A percentile compares a stretch with the other conserved stretches of the same genome.
Evolutionary conservation across 1,140 invertebrate genomes (phyloP).

Genomic region (Rhizoglyphus robini): DNA sequence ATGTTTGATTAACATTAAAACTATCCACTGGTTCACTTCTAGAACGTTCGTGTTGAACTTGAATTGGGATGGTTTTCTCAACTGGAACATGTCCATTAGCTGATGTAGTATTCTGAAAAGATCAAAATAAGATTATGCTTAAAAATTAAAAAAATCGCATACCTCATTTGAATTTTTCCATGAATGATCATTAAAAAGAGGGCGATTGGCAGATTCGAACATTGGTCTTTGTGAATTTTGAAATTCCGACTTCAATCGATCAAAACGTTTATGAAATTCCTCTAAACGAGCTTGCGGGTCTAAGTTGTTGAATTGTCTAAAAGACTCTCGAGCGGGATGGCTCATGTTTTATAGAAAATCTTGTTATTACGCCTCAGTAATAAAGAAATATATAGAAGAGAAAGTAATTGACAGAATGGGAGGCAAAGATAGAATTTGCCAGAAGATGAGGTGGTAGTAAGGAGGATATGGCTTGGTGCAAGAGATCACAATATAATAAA

Average conservation of each 20-base stretch:
- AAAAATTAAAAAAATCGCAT: too few species aligned
- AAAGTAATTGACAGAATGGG: too few species aligned
- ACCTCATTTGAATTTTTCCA: not conserved
- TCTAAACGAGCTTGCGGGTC: not conserved
- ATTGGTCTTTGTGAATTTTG: not conserved
- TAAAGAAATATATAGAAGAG: not conserved
- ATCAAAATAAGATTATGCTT: not conserved
- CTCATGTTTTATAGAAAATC: not conserved
- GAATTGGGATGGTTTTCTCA: constrained; percentile 5
- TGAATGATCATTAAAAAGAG: not conserved
- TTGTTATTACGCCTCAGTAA: not conserved
- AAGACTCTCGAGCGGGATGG: constrained; percentile 3
- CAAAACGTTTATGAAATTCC: constrained; percentile 16
- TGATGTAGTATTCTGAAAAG: not conserved
- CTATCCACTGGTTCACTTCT: not conserved
- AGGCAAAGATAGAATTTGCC: too few species aligned
- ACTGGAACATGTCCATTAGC: constrained; percentile 2
- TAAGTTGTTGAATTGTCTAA: not conserved
- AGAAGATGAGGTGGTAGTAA: too few species aligned
- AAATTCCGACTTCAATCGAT: constrained; percentile 4
- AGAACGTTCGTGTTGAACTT: not conserved
- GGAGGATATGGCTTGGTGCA: not conserved
- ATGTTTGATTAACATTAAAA: not conserved
- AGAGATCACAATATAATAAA: constrained; percentile 9
- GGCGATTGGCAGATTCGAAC: not conserved